Evolutionary conservation across 2,888 invertebrate species (phyloP), one percentile per base, ranked within the genome.

Genomic region (Anaspis maculata): DNA sequence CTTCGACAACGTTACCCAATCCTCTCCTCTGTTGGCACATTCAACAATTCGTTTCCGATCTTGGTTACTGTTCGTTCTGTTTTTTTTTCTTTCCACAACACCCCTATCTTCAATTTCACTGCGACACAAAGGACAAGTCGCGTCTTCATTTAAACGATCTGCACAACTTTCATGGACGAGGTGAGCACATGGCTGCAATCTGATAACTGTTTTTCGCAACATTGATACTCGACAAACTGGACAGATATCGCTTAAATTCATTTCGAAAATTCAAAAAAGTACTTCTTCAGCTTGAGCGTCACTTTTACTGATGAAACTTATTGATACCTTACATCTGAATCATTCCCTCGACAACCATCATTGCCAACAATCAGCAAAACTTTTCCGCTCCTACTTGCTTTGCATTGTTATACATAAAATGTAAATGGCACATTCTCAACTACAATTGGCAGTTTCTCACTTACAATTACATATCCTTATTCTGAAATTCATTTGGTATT

Each of bases 181-280:
- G 6, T 25, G 26, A 3, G 11, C 6, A 12, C 26, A 25, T 25
- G 26, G 26, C 5, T 11, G 5, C 13, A 25, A 25, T 25, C 26
- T 3, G 10, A 9, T 25, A 11, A 2, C 26, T 25, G 4, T 9
- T 2, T 25, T 25, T 25, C 26, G 3, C 12, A 25, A 13, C 26
- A 2, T 25, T 3, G 26, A 25, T 3, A 25, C n/a, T 9, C 3
- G n/a, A 13, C 2, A 25, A 25, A 25, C 12, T n/a, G 12, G 11
- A 25, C 26, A 25, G 12, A 11, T 25, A 12, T 25, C 26, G 10
- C n/a, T n/a, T 25, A 5, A 25, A 12, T 25, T 25, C 26, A 25
- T 25, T 12, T 25, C 12, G 9, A 19, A 9, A 5, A 6, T 19
- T 19, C 19, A 19, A 9, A 9, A 6, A 19, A 9, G n/a, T n/a